A percentile compares a stretch with the other conserved stretches of the same genome.
These are phyloP conservation scores for Lydus trimaculatus DNA, from an alignment of 2,888 invertebrate genomes.

Conservation along the genomic window DNA sequence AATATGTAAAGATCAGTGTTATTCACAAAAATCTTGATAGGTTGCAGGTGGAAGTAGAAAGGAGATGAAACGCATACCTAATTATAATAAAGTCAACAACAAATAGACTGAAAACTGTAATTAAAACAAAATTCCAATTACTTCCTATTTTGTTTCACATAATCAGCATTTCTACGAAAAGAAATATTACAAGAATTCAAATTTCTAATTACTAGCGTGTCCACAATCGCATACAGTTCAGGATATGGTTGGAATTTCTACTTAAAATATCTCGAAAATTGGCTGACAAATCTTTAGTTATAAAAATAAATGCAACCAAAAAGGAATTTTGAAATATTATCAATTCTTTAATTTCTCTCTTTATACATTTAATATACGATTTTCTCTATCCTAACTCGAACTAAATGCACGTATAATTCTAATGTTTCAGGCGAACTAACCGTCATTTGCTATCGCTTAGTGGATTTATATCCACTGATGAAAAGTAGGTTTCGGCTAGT, in stretches of 20 bases:
- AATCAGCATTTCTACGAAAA: not conserved
- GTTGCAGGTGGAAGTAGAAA: too few species aligned
- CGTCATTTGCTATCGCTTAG: constrained; percentile 36
- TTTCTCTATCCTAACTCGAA: not conserved
- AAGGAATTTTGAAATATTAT: not conserved
- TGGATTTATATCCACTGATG: constrained; percentile 31
- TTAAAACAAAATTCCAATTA: too few species aligned
- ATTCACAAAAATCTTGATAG: not conserved
- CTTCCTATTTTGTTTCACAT: not conserved
- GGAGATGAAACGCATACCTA: too few species aligned
- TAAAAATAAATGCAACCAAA: not conserved
- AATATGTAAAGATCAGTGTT: not conserved
- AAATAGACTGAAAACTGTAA: not conserved
- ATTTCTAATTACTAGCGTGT: not conserved
- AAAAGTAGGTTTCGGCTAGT: constrained; percentile 25
- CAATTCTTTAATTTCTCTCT: not conserved
- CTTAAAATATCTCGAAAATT: not conserved
- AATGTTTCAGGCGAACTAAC: constrained; percentile 30
- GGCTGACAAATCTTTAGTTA: not conserved
- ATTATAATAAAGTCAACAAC: not conserved
- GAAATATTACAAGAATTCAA: constrained; percentile 4
- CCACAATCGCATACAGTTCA: not conserved
- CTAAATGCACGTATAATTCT: not conserved
- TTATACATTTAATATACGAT: too few species aligned
- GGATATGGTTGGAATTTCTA: not conserved